Evolutionary conservation across 2,797 vertebrate species (phyloP).

Genomic region (Halcyon badia): DNA sequence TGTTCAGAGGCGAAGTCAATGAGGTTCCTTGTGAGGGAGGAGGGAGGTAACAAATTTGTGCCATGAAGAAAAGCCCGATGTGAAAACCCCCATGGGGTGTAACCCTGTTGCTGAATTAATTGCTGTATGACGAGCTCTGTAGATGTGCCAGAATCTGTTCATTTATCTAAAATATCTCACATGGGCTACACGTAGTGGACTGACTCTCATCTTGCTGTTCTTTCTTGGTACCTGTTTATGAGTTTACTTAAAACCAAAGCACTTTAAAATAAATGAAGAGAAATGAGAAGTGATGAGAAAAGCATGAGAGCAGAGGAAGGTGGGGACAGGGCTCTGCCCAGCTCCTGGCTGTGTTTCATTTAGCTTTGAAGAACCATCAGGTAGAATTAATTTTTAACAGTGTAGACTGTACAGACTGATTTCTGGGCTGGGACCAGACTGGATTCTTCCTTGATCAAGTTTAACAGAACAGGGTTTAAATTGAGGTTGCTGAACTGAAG

Average conservation of each 20-base stretch:
- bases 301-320: background rate
- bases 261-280: background rate
- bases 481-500: conserved; percentile 40
- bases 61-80: background rate
- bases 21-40: background rate
- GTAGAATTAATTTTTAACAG: conserved; percentile 17
- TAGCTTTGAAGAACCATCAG: background rate
- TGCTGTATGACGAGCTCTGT: background rate
- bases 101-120: background rate
- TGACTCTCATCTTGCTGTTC: background rate
- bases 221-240: background rate
- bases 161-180: background rate
- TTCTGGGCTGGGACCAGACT: background rate
- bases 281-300: background rate
- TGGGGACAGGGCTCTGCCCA: background rate
- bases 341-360: background rate
- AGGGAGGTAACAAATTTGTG: background rate
- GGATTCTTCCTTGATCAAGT: conserved; percentile 18
- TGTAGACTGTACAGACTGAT: background rate
- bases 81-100: background rate
- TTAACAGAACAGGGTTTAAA: conserved; percentile 56
- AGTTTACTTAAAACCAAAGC: background rate
- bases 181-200: background rate
- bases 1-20: background rate
- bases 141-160: background rate